Conservation (phyloP, 2,113 vertebrate species). For the Eulemur macaco region DNA sequence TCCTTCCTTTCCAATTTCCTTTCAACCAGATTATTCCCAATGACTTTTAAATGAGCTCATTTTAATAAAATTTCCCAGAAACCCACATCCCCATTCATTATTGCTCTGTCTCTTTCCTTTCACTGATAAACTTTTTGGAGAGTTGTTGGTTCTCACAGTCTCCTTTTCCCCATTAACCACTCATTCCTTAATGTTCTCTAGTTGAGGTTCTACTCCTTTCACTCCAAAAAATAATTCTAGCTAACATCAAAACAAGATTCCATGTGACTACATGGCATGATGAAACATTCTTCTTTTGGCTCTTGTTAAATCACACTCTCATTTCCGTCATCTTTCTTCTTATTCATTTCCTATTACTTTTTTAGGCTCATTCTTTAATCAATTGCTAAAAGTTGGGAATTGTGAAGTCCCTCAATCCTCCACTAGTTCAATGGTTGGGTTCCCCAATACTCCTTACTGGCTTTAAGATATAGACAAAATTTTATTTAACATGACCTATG, state of each 20-base stretch:
- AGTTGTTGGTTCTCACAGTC: background rate
- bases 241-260: background rate
- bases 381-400: background rate
- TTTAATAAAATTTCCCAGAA: background rate
- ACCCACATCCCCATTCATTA: background rate
- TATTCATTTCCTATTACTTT: background rate
- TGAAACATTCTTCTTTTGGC: background rate
- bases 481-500: background rate
- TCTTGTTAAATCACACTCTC: background rate
- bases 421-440: background rate
- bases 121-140: background rate
- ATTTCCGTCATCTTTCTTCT: background rate
- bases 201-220: background rate
- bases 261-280: background rate
- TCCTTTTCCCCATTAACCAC: background rate
- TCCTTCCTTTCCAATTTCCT: background rate
- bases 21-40: background rate
- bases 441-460: background rate
- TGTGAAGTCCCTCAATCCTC: background rate
- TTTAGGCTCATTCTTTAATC: background rate
- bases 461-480: background rate
- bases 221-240: background rate
- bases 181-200: background rate
- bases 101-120: background rate
- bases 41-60: background rate